Evolutionary conservation across 1,140 invertebrate species (phyloP), one percentile per base, ranked within the genome.

Genomic region (Atopsyche davidsoni): DNA sequence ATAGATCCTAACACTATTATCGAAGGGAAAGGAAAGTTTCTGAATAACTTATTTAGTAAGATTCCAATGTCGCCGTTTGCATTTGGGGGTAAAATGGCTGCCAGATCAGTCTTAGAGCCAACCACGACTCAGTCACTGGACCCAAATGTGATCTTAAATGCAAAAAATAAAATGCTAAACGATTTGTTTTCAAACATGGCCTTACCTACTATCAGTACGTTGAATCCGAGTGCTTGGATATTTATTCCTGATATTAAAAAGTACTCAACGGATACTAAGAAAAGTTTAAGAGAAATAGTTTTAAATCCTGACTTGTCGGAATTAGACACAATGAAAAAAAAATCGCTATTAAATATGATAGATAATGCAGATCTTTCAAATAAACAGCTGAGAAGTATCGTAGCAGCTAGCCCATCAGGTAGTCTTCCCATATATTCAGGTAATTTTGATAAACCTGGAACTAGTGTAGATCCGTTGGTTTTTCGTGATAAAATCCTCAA

Each of bases 1-100:
- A 39, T 39, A 4, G 36, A 39, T 17, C 36, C 36, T 2, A 39
- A 3, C 17, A 3, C 19, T 17, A 16, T 39, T 10, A 39, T 39
- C 14, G 7, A 39, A 6, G 4, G 19, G 19, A 39, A 39, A 39
- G 16, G 14, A 17, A 39, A 39, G 19, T 39, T 39, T 39, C 36
- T 39, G 4, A 39, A 39, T 11, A 39, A 17, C 19, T 11, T 39
- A 16, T 39, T 39, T 18, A 39, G 36, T 21, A 16, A n/a, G 3
- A 16, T 39, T 4, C 36, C 36, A 17, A 17, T 39, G n/a, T 39
- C 18, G 16, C 36, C 36, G 18, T 16, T 39, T n/a, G 11, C 4
- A 4, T 39, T 10, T 4, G 36, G n/a, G 10, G 36, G 19, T 17
- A 39, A 13, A 39, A 39, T 13, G 11, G 16, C 36, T 4, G 36